Percentiles rank a stretch among this genome's conserved stretches.
phyloP scores from a whole-genome alignment of 2,888 invertebrate species.

The Drosophila paramelanica region DNA sequence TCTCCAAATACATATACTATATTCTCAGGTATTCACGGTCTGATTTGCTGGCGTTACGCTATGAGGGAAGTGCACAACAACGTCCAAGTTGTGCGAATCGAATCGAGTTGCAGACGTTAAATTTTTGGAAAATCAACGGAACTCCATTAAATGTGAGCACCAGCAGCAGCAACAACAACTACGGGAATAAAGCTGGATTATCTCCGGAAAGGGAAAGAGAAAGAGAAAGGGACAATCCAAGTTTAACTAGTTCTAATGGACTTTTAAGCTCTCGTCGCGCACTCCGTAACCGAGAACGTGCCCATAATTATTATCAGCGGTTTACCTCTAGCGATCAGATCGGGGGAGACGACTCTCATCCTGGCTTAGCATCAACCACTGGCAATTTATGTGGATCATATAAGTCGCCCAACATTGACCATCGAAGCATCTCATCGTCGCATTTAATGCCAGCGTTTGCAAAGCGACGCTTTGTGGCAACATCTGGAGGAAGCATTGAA shows the following conservation, averaged over 20 bases:
- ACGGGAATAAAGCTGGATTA: constrained; percentile 26
- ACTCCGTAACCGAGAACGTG: constrained; percentile 60
- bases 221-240: constrained; percentile 47
- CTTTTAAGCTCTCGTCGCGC: constrained; percentile 61
- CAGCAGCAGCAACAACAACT: constrained; percentile 19
- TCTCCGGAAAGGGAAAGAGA: constrained; percentile 46
- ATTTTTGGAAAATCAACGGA: constrained; percentile 86
- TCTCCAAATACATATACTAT: neutral
- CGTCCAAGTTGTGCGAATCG: constrained; percentile 90
- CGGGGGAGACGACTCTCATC: constrained; percentile 16
- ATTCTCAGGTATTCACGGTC: constrained; percentile 88
- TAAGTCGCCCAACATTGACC: constrained; percentile 78
- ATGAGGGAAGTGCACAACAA: constrained; percentile 89
- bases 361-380: constrained; percentile 1
- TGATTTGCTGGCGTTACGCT: constrained; percentile 89
- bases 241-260: constrained; percentile 42
- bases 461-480: constrained; percentile 76
- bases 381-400: constrained; percentile 24
- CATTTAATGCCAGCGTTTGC: constrained; percentile 85
- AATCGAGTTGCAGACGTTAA: constrained; percentile 75
- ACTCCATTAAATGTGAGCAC: constrained; percentile 16
- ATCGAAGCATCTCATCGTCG: constrained; percentile 83
- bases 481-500: constrained; percentile 25
- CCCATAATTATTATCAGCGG: constrained; percentile 67
- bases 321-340: constrained; percentile 50